phyloP scores from a whole-genome alignment of 2,113 vertebrate genomes.

The Grallaria varia region DNA sequence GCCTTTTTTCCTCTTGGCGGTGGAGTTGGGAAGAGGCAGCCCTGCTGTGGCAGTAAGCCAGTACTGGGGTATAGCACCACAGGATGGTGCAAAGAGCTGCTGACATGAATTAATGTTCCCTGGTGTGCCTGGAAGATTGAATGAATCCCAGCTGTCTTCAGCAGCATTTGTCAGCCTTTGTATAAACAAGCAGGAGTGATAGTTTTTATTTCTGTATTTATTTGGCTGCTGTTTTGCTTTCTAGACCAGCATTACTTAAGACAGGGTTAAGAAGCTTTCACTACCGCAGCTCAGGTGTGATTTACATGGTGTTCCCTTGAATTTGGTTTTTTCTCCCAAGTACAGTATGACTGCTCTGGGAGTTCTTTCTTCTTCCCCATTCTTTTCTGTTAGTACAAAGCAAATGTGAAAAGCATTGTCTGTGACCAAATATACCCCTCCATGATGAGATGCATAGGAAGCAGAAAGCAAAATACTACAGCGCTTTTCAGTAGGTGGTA shows the following conservation, averaged over 20 bases:
- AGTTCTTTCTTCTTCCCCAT: neutral
- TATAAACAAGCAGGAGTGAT: neutral
- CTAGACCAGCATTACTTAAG: neutral
- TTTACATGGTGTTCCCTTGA: neutral
- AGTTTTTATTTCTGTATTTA: neutral
- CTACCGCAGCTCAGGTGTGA: neutral
- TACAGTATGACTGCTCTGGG: neutral
- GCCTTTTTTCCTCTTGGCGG: neutral
- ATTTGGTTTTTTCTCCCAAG: neutral
- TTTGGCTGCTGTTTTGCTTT: neutral
- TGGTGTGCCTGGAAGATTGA: conserved; percentile 22
- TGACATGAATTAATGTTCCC: neutral
- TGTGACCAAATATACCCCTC: neutral
- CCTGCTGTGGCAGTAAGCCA: neutral
- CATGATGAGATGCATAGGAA: neutral
- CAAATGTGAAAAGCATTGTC: neutral
- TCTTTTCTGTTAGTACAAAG: neutral
- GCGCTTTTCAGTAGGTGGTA: neutral
- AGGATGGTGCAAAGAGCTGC: neutral
- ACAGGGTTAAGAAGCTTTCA: neutral
- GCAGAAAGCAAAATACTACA: neutral
- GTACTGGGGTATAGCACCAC: neutral
- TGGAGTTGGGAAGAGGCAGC: neutral
- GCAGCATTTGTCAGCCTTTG: conserved; percentile 19
- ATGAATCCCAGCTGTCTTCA: neutral